A percentile compares a stretch with the other conserved stretches of the same genome.
Evolutionary conservation across 1,140 invertebrate genomes (phyloP).

Genomic region (Laupala kohalensis): DNA sequence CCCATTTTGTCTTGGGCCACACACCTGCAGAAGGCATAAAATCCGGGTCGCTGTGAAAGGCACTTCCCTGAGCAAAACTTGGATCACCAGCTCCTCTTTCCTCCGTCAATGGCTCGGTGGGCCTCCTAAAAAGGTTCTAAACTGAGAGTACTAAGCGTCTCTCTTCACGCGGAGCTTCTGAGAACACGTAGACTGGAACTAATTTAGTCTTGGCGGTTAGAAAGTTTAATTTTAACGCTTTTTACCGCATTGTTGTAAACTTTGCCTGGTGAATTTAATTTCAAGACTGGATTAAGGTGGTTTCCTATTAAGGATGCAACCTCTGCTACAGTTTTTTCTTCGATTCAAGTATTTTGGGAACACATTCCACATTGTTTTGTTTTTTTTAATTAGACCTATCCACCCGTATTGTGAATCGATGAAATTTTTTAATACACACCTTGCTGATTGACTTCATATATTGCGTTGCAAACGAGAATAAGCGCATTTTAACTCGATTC

Average conservation of each 20-base stretch:
- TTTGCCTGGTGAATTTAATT: background rate
- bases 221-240: background rate
- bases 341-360: too few species aligned
- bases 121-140: background rate
- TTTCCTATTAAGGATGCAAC: too few species aligned
- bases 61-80: background rate
- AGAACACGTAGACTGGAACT: background rate
- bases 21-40: background rate
- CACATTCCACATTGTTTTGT: too few species aligned
- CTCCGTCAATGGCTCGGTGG: background rate
- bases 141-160: background rate
- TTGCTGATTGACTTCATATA: too few species aligned
- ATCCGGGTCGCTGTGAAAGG: background rate
- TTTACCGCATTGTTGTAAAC: background rate
- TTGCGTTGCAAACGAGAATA: too few species aligned
- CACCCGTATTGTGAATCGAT: too few species aligned
- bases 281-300: background rate
- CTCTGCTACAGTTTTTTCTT: too few species aligned
- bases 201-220: background rate
- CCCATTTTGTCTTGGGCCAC: background rate
- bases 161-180: background rate
- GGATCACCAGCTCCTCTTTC: background rate
- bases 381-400: too few species aligned
- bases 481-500: too few species aligned
- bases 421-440: too few species aligned